Conservation (phyloP, 2,113 vertebrate species). For the Corynorhinus townsendii region DNA sequence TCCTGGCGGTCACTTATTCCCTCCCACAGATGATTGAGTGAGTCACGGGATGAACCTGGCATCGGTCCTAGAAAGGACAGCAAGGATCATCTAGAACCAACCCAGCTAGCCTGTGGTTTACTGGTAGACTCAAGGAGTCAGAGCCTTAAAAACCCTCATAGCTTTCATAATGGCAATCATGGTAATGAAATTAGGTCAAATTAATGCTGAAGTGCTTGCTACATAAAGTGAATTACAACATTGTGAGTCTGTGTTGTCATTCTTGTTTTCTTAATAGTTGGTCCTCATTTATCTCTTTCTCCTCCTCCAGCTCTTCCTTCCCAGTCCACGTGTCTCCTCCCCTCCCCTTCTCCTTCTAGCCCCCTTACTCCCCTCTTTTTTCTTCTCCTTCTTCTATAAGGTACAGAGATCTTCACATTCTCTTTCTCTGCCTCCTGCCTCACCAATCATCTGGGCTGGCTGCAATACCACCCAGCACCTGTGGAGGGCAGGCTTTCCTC, state of each 20-base stretch:
- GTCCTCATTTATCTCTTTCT: not conserved
- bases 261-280: not conserved
- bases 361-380: too few species aligned
- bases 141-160: not conserved
- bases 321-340: too few species aligned
- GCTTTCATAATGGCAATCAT: not conserved
- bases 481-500: not conserved
- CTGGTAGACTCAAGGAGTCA: not conserved
- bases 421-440: not conserved
- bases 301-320: rapidly evolving
- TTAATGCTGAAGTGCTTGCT: not conserved
- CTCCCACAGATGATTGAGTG: too few species aligned
- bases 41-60: not conserved
- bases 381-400: not conserved
- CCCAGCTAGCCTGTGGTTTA: not conserved
- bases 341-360: too few species aligned
- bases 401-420: not conserved
- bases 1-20: too few species aligned
- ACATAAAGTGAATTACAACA: not conserved
- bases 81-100: not conserved
- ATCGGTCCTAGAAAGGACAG: not conserved
- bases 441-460: rapidly evolving
- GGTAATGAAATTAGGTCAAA: not conserved
- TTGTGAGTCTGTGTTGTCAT: too few species aligned
- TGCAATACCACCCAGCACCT: not conserved